A percentile compares a stretch with the other conserved stretches of the same genome.
Conservation (phyloP, 1,140 invertebrate genomes). For the Drosophila pandora region DNA sequence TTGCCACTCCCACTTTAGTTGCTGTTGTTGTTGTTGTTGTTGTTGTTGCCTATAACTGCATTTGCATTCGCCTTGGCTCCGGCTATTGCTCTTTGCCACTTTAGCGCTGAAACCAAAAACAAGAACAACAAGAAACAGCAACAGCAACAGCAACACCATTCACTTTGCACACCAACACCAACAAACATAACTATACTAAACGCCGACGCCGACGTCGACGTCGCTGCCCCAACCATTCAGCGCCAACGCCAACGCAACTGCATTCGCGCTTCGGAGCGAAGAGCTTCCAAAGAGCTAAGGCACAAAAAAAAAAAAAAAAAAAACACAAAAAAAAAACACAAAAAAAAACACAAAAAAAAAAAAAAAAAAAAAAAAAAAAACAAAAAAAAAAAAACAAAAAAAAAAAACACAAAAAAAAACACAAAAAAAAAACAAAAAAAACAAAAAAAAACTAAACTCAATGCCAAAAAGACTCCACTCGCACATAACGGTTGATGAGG, state of each 20-base stretch:
- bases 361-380: background rate
- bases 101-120: slow-evolving; percentile 55
- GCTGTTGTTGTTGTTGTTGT: slow-evolving; percentile 30
- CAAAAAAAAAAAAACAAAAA: background rate
- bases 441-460: slow-evolving; percentile 29
- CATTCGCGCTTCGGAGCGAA: slow-evolving; percentile 25
- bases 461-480: slow-evolving; percentile 34
- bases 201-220: slow-evolving; percentile 16
- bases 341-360: background rate
- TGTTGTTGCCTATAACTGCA: slow-evolving; percentile 49
- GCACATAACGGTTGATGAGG: slow-evolving; percentile 34
- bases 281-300: slow-evolving; percentile 11
- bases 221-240: too few species aligned
- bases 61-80: slow-evolving; percentile 75
- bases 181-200: slow-evolving; percentile 14
- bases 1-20: slow-evolving; percentile 56
- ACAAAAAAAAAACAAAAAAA: too few species aligned
- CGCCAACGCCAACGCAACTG: slow-evolving; percentile 32
- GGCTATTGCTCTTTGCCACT: slow-evolving; percentile 82
- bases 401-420: background rate
- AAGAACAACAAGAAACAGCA: slow-evolving; percentile 43
- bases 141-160: slow-evolving; percentile 45
- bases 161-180: slow-evolving; percentile 27
- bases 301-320: background rate
- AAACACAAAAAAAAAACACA: background rate